Conservation (phyloP, 2,888 invertebrate genomes). For the Heliconius sara region DNA sequence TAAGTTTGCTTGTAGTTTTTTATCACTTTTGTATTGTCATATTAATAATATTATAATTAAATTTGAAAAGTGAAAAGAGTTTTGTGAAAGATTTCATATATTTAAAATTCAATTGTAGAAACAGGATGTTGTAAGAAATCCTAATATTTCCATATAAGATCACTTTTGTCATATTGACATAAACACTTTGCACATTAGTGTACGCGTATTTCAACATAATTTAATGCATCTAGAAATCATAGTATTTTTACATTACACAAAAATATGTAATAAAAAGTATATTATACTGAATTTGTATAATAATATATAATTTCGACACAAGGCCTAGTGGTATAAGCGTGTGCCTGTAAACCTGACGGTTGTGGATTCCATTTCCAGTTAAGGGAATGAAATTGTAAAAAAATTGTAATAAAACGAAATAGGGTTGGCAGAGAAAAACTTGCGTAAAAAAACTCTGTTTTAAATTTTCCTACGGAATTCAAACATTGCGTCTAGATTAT, state of each 20-base stretch:
- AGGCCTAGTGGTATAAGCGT: not conserved
- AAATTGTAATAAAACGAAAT: no score
- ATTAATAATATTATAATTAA: not conserved
- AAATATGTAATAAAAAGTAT: conserved; percentile 14
- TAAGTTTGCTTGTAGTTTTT: not conserved
- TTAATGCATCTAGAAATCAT: conserved; percentile 18
- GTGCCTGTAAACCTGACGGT: not conserved
- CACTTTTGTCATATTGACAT: conserved; percentile 10
- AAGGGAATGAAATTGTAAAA: not conserved
- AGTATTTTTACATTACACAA: conserved; percentile 3
- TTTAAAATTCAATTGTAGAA: not conserved
- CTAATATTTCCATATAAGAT: conserved; percentile 10
- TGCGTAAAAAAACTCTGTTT: no score
- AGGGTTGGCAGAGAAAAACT: no score
- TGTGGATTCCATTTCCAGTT: not conserved
- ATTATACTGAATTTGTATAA: conserved; percentile 1
- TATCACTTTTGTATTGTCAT: not conserved
- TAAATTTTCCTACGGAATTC: no score
- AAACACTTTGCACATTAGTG: conserved; percentile 20
- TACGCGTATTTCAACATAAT: conserved; percentile 2
- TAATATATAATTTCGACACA: not conserved
- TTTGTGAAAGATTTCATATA: not conserved
- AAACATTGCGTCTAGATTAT: no score
- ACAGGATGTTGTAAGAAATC: conserved; percentile 12
- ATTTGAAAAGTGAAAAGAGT: not conserved